Base-by-base conservation (phyloP, 2,113 vertebrate genomes). In the Amphiprion ocellaris region DNA sequence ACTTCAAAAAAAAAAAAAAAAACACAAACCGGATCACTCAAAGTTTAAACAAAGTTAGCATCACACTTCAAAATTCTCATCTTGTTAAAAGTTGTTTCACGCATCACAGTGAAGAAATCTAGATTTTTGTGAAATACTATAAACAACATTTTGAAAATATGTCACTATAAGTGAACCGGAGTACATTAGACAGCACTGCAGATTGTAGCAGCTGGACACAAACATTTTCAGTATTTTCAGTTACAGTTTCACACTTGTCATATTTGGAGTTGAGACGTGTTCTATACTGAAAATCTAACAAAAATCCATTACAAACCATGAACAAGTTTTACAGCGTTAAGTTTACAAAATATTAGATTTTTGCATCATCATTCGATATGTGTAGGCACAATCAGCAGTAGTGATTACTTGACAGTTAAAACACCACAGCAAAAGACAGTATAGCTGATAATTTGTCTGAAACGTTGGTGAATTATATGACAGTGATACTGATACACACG, bases 351-450 rank as follows among this genome's bases (percentile, higher is more conserved):
- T 5, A 0, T 46, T 50, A 0, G 4, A 26, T 53, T 41, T 23
- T 56, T 82, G 68, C 24, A 1, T 55, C 66, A 82, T 63, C 12
- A 11, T 81, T 60, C 60, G 4, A 82, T 46, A 70, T 77, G 66
- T 83, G 23, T 24, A 90, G 86, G 79, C 81, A 85, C 82, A 83
- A 66, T 82, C 12, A 44, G 62, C 44, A 79, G 66, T 64, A 61
- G 44, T 39, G 17, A 60, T 73, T 53, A 72, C 19, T 8, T 39
- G 17, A 55, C 21, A 67, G 52, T 49, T 56, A 16, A n/a, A 65
- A 79, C 54, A 77, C 30, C 7, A 52, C 16, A 47, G 61, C 8
- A 41, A n/a, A 52, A 73, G 76, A 66, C 23, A 67, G n/a, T 26
- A 10, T 6, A 74, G 37, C 16, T 74, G 41, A 69, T 23, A 19